Evolutionary conservation across 2,888 invertebrate genomes (phyloP).

Genomic region (Drosophila anomelani): DNA sequence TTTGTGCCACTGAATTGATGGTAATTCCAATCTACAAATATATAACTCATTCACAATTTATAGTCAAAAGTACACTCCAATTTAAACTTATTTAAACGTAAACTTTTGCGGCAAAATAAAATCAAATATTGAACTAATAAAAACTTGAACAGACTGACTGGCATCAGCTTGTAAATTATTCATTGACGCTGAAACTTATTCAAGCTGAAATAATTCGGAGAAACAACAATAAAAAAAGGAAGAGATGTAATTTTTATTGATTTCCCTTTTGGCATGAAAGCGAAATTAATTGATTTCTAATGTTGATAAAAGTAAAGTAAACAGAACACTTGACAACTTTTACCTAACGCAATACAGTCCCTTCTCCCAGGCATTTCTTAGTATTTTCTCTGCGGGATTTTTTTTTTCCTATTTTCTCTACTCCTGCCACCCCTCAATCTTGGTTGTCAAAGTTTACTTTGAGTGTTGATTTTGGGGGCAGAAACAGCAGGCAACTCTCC

Average conservation of each 20-base stretch:
- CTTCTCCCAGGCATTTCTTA: not conserved
- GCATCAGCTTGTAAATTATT: constrained; percentile 50
- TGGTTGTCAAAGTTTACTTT: constrained; percentile 42
- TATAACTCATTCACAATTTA: constrained; percentile 6
- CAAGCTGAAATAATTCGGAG: constrained; percentile 22
- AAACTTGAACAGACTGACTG: constrained; percentile 10
- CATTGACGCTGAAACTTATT: constrained; percentile 42
- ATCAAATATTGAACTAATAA: constrained; percentile 5
- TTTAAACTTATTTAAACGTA: constrained; percentile 1
- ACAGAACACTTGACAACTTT: constrained; percentile 58
- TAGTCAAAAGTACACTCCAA: not conserved
- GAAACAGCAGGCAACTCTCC: constrained; percentile 29
- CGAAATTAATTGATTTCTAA: constrained; percentile 71
- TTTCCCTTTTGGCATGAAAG: constrained; percentile 29
- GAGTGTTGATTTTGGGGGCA: constrained; percentile 59
- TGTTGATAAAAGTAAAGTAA: constrained; percentile 56
- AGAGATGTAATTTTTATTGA: constrained; percentile 43
- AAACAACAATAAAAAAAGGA: constrained; percentile 20
- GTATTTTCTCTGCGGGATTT: constrained; percentile 6
- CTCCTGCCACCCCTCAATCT: constrained; percentile 14
- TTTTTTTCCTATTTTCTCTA: constrained; percentile 4
- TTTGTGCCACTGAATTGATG: constrained; percentile 2
- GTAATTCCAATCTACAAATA: constrained; percentile 1
- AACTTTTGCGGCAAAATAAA: constrained; percentile 12
- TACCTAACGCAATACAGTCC: constrained; percentile 8